phyloP scores from a whole-genome alignment of 2,888 invertebrate species.

The Thereva unica region DNA sequence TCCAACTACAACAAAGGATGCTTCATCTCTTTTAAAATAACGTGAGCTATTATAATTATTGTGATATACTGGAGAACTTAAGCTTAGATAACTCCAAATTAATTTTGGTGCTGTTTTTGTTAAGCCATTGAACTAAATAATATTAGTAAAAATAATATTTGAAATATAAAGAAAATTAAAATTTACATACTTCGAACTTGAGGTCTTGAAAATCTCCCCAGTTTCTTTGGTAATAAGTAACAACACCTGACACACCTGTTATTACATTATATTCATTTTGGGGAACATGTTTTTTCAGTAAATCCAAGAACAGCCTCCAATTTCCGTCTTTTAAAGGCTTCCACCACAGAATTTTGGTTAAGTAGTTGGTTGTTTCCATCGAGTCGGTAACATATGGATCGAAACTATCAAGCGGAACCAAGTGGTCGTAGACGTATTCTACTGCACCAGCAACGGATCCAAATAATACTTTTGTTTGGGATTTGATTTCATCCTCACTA shows the following conservation, averaged over 20 bases:
- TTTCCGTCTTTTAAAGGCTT: conserved; percentile 3
- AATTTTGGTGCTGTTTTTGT: conserved; percentile 6
- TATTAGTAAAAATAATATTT: not conserved
- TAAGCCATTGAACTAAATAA: conserved; percentile 1
- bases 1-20: conserved; percentile 9
- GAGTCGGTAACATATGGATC: not conserved
- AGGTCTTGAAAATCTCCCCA: not conserved
- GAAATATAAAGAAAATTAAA: not conserved
- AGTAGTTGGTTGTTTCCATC: not conserved
- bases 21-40: not conserved
- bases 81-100: conserved; percentile 15
- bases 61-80: too few relatives aligned
- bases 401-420: not conserved
- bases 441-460: not conserved
- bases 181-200: not conserved
- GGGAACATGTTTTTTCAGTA: not conserved
- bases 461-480: not conserved
- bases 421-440: conserved; percentile 1
- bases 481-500: not conserved
- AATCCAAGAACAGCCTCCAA: not conserved
- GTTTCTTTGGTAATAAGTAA: not conserved
- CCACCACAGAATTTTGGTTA: conserved; percentile 6
- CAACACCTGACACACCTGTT: conserved; percentile 14
- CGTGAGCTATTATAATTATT: too few relatives aligned
- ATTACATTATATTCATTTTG: not conserved